Percentiles rank a stretch among this genome's conserved stretches.
Evolutionary conservation across 2,888 invertebrate genomes (phyloP).

Genomic region (Acronicta aceris): DNA sequence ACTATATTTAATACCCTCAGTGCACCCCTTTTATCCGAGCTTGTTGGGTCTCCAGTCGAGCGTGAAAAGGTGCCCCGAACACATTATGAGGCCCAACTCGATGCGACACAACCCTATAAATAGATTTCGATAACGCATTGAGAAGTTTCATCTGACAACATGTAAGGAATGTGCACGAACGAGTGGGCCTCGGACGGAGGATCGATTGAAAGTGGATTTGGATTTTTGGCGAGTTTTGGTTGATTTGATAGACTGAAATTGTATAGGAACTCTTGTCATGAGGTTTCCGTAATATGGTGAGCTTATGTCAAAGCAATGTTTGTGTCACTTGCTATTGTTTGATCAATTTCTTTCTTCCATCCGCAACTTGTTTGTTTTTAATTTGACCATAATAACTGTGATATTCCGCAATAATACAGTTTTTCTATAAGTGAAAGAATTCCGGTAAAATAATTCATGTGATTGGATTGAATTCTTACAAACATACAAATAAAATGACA

Average conservation of each 20-base stretch:
- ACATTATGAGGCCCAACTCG: slow-evolving; percentile 55
- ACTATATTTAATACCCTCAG: slow-evolving; percentile 59
- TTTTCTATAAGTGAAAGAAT: too few species aligned
- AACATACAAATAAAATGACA: too few species aligned
- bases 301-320: too few species aligned
- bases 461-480: too few species aligned
- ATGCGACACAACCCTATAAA: slow-evolving; percentile 56
- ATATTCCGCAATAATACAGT: too few species aligned
- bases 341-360: not conserved
- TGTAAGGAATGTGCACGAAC: slow-evolving; percentile 29
- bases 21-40: slow-evolving; percentile 54
- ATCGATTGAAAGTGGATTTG: slow-evolving; percentile 39
- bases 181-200: slow-evolving; percentile 21
- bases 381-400: too few species aligned
- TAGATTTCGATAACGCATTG: slow-evolving; percentile 58
- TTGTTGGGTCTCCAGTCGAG: slow-evolving; percentile 73
- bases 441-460: too few species aligned
- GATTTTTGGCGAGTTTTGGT: slow-evolving; percentile 20
- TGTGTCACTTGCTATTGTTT: too few species aligned
- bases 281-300: not conserved
- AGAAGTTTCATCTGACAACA: slow-evolving; percentile 48
- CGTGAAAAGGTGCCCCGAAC: slow-evolving; percentile 71
- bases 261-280: slow-evolving; percentile 2
- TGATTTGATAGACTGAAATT: slow-evolving; percentile 31
- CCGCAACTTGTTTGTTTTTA: too few species aligned